Percentiles rank a stretch among this genome's conserved stretches.
These are phyloP conservation scores for Aporrectodea caliginosa DNA, from an alignment of 1,140 invertebrate genomes.

Conservation along the genomic window DNA sequence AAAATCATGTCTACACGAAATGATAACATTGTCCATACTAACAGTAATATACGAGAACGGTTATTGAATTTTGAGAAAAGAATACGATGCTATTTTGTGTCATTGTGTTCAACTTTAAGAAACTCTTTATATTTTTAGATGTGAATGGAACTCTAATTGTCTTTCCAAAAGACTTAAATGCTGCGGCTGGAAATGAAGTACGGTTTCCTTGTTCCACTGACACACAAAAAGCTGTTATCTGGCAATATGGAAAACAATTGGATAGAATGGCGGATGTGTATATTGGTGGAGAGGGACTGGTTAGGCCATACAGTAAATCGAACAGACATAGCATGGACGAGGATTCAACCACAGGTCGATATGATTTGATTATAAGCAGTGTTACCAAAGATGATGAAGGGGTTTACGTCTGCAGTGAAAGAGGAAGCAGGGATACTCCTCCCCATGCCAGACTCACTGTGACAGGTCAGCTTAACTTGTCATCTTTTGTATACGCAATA, in stretches of 20 bases:
- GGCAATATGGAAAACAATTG: neutral
- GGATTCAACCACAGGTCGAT: neutral
- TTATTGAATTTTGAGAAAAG: too few relatives aligned
- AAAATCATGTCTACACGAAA: too few relatives aligned
- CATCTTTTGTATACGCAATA: too few relatives aligned
- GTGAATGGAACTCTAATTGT: neutral
- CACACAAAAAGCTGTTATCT: neutral
- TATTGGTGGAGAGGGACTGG: neutral
- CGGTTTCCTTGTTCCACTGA: neutral
- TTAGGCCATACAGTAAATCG: neutral
- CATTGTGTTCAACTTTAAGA: too few relatives aligned
- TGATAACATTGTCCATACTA: too few relatives aligned
- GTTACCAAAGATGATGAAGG: neutral
- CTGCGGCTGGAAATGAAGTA: neutral
- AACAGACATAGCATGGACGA: neutral
- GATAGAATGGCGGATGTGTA: neutral
- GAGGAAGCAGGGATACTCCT: neutral
- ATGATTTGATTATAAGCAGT: neutral
- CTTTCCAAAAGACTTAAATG: neutral
- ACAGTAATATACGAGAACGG: too few relatives aligned
- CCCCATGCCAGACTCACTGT: neutral
- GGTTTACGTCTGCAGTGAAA: neutral
- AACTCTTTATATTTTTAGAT: too few relatives aligned
- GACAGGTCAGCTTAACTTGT: neutral
- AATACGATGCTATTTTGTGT: too few relatives aligned